Evolutionary conservation across 2,888 invertebrate genomes (phyloP), one percentile per base, ranked within the genome.

Genomic region (Nomada hirtipes): DNA sequence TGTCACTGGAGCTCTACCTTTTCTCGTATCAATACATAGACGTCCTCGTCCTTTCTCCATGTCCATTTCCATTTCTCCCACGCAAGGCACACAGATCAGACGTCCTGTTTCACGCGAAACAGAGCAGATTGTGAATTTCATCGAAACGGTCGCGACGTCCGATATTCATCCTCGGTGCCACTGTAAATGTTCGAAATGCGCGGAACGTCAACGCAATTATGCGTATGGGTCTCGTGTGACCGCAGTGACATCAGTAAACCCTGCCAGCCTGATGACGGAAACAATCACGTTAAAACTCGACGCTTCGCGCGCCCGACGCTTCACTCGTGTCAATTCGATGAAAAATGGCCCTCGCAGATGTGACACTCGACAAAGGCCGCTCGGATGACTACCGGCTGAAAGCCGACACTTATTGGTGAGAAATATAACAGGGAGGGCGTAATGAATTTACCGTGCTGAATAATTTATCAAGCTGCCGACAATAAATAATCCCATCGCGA

Each of bases 221-320:
- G 80, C 81, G 79, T 64, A 77, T 60, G 69, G 73, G 73, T 73
- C 69, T 65, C 67, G 80, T 47, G 26, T 47, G 26, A 68, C 65
- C 72, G 20, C 70, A 64, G 57, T 64, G 65, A 57, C 72, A 79
- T 72, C 68, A 65, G 73, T 67, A 81, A 73, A 79, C 72, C 65
- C 13, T 50, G 53, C 26, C 55, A 50, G 42, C 15, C 44, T 13
- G 76, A 26, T 57, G 64, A 52, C 55, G 59, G 74, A 80, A 80
- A 75, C 82, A 82, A 82, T 82, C 81, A 44, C 61, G 81, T 75
- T 80, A 75, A 80, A 82, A 80, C 60, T 26, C 42, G 75, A 67
- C 74, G 52, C 29, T 18, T 20, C 20, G 20, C 70, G 36, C 63
- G 57, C 20, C 36, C 47, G 57, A 11, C 29, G 47, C 50, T 57